Conservation (phyloP, 2,113 vertebrate species). For the Pipra filicauda region DNA sequence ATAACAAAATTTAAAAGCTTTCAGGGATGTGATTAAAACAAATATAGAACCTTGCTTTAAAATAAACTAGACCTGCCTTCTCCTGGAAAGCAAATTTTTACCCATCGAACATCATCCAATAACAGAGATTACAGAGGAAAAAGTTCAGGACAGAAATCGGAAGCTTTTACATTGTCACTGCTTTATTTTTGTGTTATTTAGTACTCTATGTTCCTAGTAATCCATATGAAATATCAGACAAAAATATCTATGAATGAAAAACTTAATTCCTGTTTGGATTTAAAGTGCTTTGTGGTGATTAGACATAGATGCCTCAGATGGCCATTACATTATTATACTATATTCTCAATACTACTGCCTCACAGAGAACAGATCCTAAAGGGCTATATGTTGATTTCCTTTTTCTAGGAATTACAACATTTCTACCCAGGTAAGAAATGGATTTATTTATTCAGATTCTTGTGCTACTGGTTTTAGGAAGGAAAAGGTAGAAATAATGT, state of each 20-base stretch:
- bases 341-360: neutral
- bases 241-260: neutral
- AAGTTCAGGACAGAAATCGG: neutral
- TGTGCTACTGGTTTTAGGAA: neutral
- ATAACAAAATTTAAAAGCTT: neutral
- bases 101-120: neutral
- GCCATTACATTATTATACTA: neutral
- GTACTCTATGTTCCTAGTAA: neutral
- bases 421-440: neutral
- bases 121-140: neutral
- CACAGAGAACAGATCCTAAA: neutral
- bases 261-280: neutral
- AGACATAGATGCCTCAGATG: neutral
- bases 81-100: neutral
- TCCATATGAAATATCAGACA: neutral
- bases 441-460: neutral
- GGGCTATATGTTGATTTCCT: neutral
- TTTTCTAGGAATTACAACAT: neutral
- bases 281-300: neutral
- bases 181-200: neutral
- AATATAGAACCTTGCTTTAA: neutral
- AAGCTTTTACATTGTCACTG: neutral
- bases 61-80: neutral
- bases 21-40: neutral
- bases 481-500: neutral